Base-by-base conservation (phyloP, 2,888 invertebrate genomes). In the Ecliptopera silaceata region DNA sequence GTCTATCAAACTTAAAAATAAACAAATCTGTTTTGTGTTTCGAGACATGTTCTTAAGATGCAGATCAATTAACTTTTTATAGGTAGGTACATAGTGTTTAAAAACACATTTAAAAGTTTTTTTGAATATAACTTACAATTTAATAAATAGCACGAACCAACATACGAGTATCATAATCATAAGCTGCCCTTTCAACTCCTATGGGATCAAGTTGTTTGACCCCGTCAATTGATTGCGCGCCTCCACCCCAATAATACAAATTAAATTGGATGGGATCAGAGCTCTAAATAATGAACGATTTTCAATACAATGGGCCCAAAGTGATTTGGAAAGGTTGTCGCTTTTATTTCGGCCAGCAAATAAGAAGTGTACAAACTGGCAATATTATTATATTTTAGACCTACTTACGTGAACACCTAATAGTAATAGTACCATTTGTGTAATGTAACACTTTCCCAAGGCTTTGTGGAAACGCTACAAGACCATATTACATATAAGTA, bases 141-240 rank as follows among this genome's bases (percentile, higher is more conserved):
- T 26, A 17, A 29, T 29, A 36, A 34, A 43, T 43, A 36, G 50
- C 48, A 29, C 29, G 20, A n/a, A 43, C n/a, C n/a, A n/a, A n/a
- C n/a, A n/a, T n/a, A n/a, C n/a, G n/a, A 26, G 43, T 22, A 44
- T 51, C 12, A 51, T 22, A 47, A 34, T 34, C 26, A 41, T 44
- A 29, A 12, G 44, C 18, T 38, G 51, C 38, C 51, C 51, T 52
- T 52, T 52, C 43, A 38, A 52, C 20, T 52, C 44, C 44, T 44
- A 11, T 6, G 44, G 44, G 51, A 52, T 10, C 50, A 12, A 50
- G 34, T 45, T 41, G 49, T 41, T 50, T 41, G 50, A 46, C 56
- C 50, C 42, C 32, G 26, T 42, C 46, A 36, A 51, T 50, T 50
- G 46, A 39, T 56, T 50, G 34, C 18, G 12, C 26, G 10, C 20